These are phyloP conservation scores for Phlogophora meticulosa DNA, from an alignment of 2,888 invertebrate species.

Conservation along the genomic window DNA sequence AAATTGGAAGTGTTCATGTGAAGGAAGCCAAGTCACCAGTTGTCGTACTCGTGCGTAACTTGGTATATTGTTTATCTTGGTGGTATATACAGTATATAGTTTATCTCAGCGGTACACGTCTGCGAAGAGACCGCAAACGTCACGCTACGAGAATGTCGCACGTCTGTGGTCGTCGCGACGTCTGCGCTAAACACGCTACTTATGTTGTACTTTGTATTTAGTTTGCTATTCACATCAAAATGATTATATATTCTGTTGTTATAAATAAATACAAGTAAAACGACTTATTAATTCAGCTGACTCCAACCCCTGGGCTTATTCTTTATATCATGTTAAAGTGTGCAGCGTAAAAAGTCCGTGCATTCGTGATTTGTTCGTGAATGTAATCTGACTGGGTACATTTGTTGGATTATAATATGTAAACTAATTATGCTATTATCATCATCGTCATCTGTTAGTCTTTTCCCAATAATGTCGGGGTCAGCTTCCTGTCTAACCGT, in stretches of 20 bases:
- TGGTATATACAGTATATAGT: too few species aligned
- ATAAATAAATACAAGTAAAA: not conserved
- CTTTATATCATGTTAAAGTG: too few species aligned
- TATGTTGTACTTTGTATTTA: not conserved
- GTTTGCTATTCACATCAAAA: not conserved
- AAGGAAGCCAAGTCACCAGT: not conserved
- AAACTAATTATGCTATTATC: too few species aligned
- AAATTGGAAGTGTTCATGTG: not conserved
- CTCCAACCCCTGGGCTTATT: too few species aligned
- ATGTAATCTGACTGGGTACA: too few species aligned
- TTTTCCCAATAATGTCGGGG: too few species aligned
- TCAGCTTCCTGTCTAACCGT: too few species aligned
- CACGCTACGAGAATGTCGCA: constrained; percentile 21
- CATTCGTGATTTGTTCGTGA: too few species aligned
- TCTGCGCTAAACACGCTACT: not conserved
- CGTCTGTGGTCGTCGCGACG: constrained; percentile 21
- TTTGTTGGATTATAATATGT: too few species aligned
- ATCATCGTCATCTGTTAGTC: too few species aligned
- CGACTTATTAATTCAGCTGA: too few species aligned
- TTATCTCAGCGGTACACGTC: not conserved
- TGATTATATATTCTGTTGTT: not conserved
- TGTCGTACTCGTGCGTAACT: constrained; percentile 1
- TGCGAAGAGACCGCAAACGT: constrained; percentile 21
- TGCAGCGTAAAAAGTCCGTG: too few species aligned
- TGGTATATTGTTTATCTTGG: not conserved